Conservation (phyloP, 37 sponge, comb jelly and placozoan genomes). For the Diacarnus erythraeanus region DNA sequence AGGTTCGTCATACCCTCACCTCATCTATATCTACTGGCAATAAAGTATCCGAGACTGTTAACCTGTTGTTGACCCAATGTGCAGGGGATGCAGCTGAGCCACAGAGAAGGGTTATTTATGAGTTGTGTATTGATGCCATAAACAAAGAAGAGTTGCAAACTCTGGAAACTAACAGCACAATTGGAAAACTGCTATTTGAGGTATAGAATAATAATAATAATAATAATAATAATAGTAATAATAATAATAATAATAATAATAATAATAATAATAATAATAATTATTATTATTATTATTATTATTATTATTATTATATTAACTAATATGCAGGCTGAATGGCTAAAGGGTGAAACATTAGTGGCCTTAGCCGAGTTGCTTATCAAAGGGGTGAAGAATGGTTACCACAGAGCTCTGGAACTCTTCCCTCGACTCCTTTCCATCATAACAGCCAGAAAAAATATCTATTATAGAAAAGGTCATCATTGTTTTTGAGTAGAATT, state of each 20-base stretch:
- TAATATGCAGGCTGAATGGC: slow-evolving; percentile 29
- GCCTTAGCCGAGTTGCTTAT: slow-evolving; percentile 42
- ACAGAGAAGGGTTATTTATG: slow-evolving; percentile 20
- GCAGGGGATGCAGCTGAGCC: slow-evolving; percentile 9
- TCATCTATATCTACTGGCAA: background rate
- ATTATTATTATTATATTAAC: too few relatives aligned
- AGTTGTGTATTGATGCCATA: slow-evolving; percentile 18
- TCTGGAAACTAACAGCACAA: slow-evolving; percentile 31
- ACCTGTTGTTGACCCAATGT: slow-evolving; percentile 4
- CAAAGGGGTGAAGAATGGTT: slow-evolving; percentile 54
- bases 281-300: too few relatives aligned
- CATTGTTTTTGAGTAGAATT: too few relatives aligned
- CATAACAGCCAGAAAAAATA: slow-evolving; percentile 13
- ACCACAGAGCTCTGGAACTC: slow-evolving; percentile 56
- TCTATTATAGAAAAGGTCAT: slow-evolving; percentile 35
- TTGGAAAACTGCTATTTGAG: slow-evolving; percentile 53
- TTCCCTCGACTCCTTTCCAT: slow-evolving; percentile 74
- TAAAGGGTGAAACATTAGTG: slow-evolving; percentile 24
- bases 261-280: too few relatives aligned
- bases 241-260: too few relatives aligned
- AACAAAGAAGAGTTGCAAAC: slow-evolving; percentile 35
- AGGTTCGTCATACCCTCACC: background rate
- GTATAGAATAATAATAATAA: background rate
- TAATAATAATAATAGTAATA: background rate
- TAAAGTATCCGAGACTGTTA: background rate